Conservation (phyloP, 2,797 vertebrate genomes). For the Notolabrus celidotus region DNA sequence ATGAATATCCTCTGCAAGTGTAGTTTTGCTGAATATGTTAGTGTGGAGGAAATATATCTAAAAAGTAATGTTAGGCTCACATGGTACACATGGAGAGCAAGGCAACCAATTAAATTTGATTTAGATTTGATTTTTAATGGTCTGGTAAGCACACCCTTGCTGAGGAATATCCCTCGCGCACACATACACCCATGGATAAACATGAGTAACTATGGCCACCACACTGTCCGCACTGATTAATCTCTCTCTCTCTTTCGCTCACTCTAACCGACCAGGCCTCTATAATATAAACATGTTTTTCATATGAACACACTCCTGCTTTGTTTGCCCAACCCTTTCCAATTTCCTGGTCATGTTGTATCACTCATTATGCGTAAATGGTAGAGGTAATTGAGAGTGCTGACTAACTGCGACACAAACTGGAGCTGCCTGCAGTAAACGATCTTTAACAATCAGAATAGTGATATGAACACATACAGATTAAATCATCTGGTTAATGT, state of each 20-base stretch:
- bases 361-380: slow-evolving; percentile 60
- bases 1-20: too few species aligned
- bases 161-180: background rate
- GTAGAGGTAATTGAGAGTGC: slow-evolving; percentile 58
- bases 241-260: slow-evolving; percentile 17
- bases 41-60: background rate
- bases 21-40: too few species aligned
- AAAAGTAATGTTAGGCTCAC: slow-evolving; percentile 9
- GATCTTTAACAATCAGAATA: slow-evolving; percentile 1
- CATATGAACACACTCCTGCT: slow-evolving; percentile 42
- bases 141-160: background rate
- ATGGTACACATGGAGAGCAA: slow-evolving; percentile 38
- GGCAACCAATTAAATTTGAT: slow-evolving; percentile 32
- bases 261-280: slow-evolving; percentile 6
- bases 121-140: slow-evolving; percentile 46
- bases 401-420: slow-evolving; percentile 31
- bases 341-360: slow-evolving; percentile 73
- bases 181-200: background rate
- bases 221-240: slow-evolving; percentile 11
- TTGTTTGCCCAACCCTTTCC: slow-evolving; percentile 63
- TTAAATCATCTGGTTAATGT: too few species aligned
- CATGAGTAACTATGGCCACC: slow-evolving; percentile 50
- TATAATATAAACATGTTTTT: slow-evolving; percentile 57
- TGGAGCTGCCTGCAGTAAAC: slow-evolving; percentile 20
- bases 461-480: too few species aligned